Base-by-base conservation (phyloP, 2,888 invertebrate genomes). In the Chrysopilus asiliformis region DNA sequence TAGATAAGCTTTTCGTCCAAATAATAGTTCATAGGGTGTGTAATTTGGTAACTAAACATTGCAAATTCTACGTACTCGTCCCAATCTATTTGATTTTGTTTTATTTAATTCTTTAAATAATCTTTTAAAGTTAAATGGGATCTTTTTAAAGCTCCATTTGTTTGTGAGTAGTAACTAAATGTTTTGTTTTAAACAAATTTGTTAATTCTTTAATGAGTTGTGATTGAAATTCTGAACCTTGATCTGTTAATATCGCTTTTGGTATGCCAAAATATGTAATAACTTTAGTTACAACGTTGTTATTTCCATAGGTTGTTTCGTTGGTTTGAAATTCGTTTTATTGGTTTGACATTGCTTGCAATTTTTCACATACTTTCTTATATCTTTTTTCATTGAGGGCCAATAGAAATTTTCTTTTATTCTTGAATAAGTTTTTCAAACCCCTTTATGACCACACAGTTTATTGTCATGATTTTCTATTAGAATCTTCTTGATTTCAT, bases 221-320 rank as follows among this genome's bases (percentile, higher is more conserved):
- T 3, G 55, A 53, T 5, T 43, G 53, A 39, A 60, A 59, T 34
- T 60, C 49, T 9, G 50, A 46, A 2, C 57, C 62, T 48, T 56
- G 53, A 41, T 65, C 61, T 0, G 59, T n/a, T n/a, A n/a, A n/a
- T n/a, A n/a, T n/a, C n/a, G n/a, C n/a, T n/a, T n/a, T n/a, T n/a
- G n/a, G n/a, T 50, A 2, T 62, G n/a, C n/a, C n/a, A n/a, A n/a
- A n/a, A n/a, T n/a, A 34, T 19, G 58, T 57, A 57, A 2, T 50
- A 34, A 3, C 52, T 47, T 7, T 30, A 4, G 59, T 38, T 18
- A 39, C 25, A 14, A 49, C 42, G 50, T 46, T 10, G 51, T 54
- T n/a, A 53, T 49, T 44, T 51, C 47, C 49, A 57, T 49, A 1
- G 57, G 54, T 14, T 35, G 15, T n/a, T 45, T 49, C 29, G 35